Base-by-base conservation (phyloP, 2,888 invertebrate species). In the Sclerodermus sp. region DNA sequence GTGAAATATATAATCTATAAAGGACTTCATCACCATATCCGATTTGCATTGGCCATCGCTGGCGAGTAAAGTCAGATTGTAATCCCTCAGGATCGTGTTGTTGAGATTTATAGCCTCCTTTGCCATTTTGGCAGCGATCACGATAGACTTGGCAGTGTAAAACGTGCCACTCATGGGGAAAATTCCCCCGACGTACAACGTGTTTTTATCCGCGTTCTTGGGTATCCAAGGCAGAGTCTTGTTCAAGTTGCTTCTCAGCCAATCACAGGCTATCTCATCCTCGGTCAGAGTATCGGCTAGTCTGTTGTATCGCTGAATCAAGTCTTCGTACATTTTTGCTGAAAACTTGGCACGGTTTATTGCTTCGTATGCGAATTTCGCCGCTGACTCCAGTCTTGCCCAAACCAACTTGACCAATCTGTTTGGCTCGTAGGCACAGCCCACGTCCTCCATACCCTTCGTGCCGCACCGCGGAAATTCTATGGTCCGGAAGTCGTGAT, bases 21-120 rank as follows among this genome's bases (percentile, higher is more conserved):
- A 90, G 0, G 84, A 81, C 57, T 86, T 87, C 85, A 91, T 86
- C 0, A 89, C 90, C 58, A 83, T 81, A 67, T 90, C 90, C 0
- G 89, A 80, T 49, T 83, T 82, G 70, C 91, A 91, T 58, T 86
- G 82, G 0, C 89, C 89, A 66, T 90, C 84, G 40, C 81, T 80
- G 0, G 80, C 79, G 9, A 83, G 60, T 50, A 90, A 67, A 36
- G 80, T 73, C 14, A 91, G 68, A 12, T 82, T 76, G 67, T 87
- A 87, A 58, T 87, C 83, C 1, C 79, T 74, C 23, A 91, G 74
- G 9, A 90, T 72, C 0, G 79, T 75, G 0, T 70, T 64, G 67
- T 88, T 52, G n/a, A n/a, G n/a, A 67, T 90, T 90, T 45, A 91
- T 82, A 1, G 85, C 83, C 0, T 80, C 74, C 12, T 81, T 79